Base-by-base conservation (phyloP, 2,113 vertebrate genomes). In the Podarcis raffonei region DNA sequence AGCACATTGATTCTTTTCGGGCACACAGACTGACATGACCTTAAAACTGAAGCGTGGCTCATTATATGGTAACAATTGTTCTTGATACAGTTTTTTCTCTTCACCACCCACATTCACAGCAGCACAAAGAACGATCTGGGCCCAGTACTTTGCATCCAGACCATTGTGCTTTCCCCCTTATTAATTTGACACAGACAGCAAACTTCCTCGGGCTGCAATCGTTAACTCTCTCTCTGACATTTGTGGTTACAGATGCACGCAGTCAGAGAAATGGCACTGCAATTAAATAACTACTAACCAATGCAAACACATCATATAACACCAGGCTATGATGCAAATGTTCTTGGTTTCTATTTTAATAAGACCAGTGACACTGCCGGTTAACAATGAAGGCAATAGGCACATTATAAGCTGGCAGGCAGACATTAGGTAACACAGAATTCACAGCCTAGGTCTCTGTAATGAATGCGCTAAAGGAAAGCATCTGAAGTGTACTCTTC, bases 401-500 rank as follows among this genome's bases (percentile, higher is more conserved):
- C 87, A 48, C 62, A 87, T 92, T 83, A 91, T 91, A 94, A 93
- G 37, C n/a, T 85, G 72, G 4, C 65, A 92, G 83, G 57, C 59
- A 23, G 0, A 87, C 16, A 88, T 30, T 88, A 69, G 87, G 90
- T 81, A 90, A 76, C 57, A 88, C 37, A 0, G 3, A 93, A 88
- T 0, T 6, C 59, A 77, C 71, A 83, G n/a, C 35, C 62, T 53
- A 12, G 62, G 20, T 69, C 2, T 42, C 3, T 75, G 2, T 66
- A 90, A 86, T 69, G 81, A 78, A 30, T 69, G 71, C 57, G 11
- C 62, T 23, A 83, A 92, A 90, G 53, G 13, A 32, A 89, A 77
- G 76, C 59, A 81, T 23, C 57, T 4, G 65, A 30, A 9, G 35
- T 1, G 15, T 85, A 35, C 48, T 92, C 78, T 89, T 15, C 77